Conservation (phyloP, 2,888 invertebrate species). For the Clusia tigrina region DNA sequence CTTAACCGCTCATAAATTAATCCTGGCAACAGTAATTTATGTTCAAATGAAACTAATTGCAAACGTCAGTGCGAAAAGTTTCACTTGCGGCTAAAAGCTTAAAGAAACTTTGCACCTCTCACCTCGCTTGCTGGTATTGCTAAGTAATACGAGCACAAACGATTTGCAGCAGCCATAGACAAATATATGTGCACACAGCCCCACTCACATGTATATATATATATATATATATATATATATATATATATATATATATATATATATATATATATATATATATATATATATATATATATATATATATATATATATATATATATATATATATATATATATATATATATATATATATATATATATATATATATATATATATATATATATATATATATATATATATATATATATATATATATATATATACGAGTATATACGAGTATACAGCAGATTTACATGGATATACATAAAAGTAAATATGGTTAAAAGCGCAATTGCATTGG, state of each 20-base stretch:
- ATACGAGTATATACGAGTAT: background rate
- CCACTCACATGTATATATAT: background rate
- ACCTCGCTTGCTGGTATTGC: too few species aligned
- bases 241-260: background rate
- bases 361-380: background rate
- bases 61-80: constrained; percentile 43
- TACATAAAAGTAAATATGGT: background rate
- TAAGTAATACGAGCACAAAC: too few species aligned
- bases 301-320: background rate
- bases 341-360: background rate
- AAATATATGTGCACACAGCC: background rate
- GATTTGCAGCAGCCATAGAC: too few species aligned
- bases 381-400: background rate
- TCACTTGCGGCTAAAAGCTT: constrained; percentile 39
- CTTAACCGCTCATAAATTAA: constrained; percentile 40
- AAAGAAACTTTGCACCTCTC: constrained; percentile 28
- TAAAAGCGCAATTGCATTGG: background rate
- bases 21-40: constrained; percentile 44
- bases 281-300: background rate
- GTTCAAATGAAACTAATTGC: constrained; percentile 43
- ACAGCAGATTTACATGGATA: too few species aligned
- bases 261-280: background rate
- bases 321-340: background rate
- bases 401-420: background rate
- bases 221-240: background rate